A percentile compares a stretch with the other conserved stretches of the same genome.
Conservation (phyloP, 2,797 vertebrate genomes). For the Sebastolobus alascanus region DNA sequence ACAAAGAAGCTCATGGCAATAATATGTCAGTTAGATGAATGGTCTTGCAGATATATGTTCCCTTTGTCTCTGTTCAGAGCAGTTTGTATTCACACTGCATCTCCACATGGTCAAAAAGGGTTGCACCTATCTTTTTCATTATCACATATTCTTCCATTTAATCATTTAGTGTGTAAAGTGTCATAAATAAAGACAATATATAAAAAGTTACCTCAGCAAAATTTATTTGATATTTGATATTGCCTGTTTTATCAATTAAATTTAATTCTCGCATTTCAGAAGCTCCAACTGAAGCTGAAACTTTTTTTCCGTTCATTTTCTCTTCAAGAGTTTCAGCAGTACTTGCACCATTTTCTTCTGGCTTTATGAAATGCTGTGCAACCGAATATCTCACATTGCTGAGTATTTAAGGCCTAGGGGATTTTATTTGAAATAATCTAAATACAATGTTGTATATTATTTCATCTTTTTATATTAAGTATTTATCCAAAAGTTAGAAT, state of each 20-base stretch:
- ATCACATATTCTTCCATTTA: neutral
- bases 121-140: neutral
- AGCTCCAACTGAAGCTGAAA: neutral
- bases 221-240: neutral
- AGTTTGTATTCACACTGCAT: conserved; percentile 20
- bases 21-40: conserved; percentile 26
- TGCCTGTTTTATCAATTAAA: neutral
- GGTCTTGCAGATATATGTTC: conserved; percentile 27
- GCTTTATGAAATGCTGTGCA: conserved; percentile 4
- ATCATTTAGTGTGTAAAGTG: neutral
- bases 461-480: neutral
- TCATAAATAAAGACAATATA: neutral
- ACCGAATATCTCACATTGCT: neutral
- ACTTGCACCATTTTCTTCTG: neutral
- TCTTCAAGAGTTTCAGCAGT: neutral
- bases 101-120: neutral
- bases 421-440: neutral
- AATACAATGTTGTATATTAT: conserved; percentile 3
- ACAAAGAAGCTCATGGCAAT: conserved; percentile 18
- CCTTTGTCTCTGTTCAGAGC: conserved; percentile 9
- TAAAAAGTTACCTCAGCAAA: neutral
- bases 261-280: neutral
- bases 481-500: neutral
- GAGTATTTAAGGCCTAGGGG: neutral
- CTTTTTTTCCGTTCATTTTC: neutral